Evolutionary conservation across 2,797 vertebrate genomes (phyloP).

Genomic region (Labeo calbasu): DNA sequence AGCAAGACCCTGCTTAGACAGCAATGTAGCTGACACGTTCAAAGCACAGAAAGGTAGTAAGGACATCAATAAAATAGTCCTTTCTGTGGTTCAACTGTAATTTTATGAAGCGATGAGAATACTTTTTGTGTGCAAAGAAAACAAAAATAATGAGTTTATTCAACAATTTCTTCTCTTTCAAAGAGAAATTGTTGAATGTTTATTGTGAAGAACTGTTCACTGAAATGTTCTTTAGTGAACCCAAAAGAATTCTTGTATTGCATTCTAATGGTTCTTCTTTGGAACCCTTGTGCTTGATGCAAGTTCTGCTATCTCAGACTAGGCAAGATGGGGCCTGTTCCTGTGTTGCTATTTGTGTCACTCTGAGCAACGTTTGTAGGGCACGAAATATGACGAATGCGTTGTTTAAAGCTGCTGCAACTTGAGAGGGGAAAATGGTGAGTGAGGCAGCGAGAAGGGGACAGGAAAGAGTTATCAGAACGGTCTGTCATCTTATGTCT

Average conservation of each 20-base stretch:
- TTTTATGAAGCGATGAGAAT: too few species aligned
- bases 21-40: too few species aligned
- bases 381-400: conserved; percentile 56
- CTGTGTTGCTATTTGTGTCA: conserved; percentile 68
- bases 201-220: neutral
- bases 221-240: neutral
- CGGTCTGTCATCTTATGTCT: neutral
- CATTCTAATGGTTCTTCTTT: neutral
- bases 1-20: too few species aligned
- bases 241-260: neutral
- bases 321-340: conserved; percentile 44
- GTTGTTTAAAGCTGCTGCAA: conserved; percentile 61
- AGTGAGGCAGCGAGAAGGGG: neutral
- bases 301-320: conserved; percentile 9
- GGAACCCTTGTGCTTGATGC: neutral
- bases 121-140: too few species aligned
- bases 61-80: too few species aligned
- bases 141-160: too few species aligned
- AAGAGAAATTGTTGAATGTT: too few species aligned
- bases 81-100: too few species aligned
- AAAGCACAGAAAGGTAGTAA: too few species aligned
- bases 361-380: conserved; percentile 46
- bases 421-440: neutral
- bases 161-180: too few species aligned
- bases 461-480: neutral